A percentile compares a stretch with the other conserved stretches of the same genome.
These are phyloP conservation scores for Triplophysa rosa DNA, from an alignment of 2,113 vertebrate species.

Conservation along the genomic window DNA sequence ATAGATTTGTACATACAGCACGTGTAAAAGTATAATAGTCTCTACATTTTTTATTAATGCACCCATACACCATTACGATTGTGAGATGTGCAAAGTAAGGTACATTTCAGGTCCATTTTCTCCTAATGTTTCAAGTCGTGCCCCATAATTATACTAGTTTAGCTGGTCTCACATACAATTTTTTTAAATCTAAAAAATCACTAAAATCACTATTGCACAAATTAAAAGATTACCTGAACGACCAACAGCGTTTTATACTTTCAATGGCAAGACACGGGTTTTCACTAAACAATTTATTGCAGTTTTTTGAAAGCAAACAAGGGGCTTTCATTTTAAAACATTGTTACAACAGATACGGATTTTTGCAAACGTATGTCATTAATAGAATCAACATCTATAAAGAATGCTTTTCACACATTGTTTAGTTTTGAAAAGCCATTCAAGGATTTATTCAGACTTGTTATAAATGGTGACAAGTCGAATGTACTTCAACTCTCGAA, in stretches of 20 bases:
- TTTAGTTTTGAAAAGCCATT: neutral
- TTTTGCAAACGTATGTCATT: too few relatives aligned
- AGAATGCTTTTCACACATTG: neutral
- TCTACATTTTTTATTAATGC: constrained; percentile 37
- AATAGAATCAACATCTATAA: too few relatives aligned
- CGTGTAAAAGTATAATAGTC: constrained; percentile 48
- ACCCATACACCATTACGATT: constrained; percentile 51
- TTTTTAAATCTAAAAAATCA: neutral
- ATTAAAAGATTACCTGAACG: constrained; percentile 4
- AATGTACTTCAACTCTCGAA: too few relatives aligned
- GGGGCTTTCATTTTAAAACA: too few relatives aligned
- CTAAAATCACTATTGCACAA: constrained; percentile 44
- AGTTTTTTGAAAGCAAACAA: neutral
- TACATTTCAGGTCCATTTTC: neutral
- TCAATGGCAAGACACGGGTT: neutral
- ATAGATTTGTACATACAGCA: constrained; percentile 46
- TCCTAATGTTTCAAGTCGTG: neutral
- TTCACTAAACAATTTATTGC: neutral
- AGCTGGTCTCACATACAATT: neutral
- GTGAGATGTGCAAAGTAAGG: constrained; percentile 35
- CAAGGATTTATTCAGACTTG: neutral
- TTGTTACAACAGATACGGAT: too few relatives aligned
- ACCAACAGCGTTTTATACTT: neutral
- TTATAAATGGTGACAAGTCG: neutral
- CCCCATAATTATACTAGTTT: neutral